A percentile compares a stretch with the other conserved stretches of the same genome.
Conservation (phyloP, 2,797 vertebrate genomes). For the Amblyraja radiata region DNA sequence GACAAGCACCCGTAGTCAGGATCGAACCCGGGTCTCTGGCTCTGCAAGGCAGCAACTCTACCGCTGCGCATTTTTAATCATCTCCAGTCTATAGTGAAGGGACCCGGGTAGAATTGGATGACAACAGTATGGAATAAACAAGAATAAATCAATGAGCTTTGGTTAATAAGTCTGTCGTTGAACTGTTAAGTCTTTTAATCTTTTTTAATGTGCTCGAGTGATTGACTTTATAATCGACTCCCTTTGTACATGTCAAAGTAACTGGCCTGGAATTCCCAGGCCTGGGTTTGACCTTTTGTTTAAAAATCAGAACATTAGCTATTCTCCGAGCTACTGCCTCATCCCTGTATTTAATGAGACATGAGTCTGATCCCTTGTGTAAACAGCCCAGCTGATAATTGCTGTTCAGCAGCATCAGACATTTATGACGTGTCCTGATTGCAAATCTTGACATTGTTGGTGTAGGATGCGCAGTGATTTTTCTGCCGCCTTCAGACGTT, state of each 20-base stretch:
- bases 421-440: not conserved
- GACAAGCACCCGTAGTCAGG: no score
- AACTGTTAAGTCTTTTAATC: not conserved
- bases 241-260: not conserved
- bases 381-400: not conserved
- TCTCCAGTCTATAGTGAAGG: not conserved
- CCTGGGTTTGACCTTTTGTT: slow-evolving; percentile 17
- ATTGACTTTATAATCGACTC: not conserved
- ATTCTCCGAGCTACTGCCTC: not conserved
- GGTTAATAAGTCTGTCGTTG: not conserved
- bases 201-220: not conserved
- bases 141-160: not conserved
- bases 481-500: not conserved
- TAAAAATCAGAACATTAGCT: not conserved
- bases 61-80: no score
- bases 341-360: not conserved
- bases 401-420: not conserved
- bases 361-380: not conserved
- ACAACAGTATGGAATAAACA: not conserved
- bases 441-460: not conserved
- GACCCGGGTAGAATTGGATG: not conserved
- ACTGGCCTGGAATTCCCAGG: slow-evolving; percentile 5
- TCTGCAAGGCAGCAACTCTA: no score
- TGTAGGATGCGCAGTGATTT: not conserved
- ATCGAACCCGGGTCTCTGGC: no score